Conservation (phyloP, 2,797 vertebrate genomes). For the Crenichthys baileyi region DNA sequence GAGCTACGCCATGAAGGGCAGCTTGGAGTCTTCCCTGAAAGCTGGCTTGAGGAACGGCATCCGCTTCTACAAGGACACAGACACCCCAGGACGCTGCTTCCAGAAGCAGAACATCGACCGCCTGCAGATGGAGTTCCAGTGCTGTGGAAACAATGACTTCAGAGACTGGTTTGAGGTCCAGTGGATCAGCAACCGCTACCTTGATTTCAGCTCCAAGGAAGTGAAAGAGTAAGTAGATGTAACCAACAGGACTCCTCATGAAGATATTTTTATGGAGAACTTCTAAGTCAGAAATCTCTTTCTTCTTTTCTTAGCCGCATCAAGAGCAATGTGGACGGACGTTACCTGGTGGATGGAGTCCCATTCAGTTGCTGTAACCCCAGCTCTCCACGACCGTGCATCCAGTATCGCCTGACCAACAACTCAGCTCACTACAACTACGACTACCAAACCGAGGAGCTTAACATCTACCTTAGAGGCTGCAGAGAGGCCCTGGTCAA, state of each 20-base stretch:
- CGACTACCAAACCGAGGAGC: conserved; percentile 83
- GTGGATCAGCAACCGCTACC: conserved; percentile 91
- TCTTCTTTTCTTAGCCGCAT: conserved; percentile 72
- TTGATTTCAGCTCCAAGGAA: conserved; percentile 88
- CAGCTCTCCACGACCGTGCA: conserved; percentile 84
- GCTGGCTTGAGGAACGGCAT: conserved; percentile 83
- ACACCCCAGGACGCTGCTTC: conserved; percentile 88
- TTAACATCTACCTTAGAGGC: conserved; percentile 83
- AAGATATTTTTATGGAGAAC: neutral
- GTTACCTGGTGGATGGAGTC: conserved; percentile 84
- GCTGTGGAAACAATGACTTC: conserved; percentile 87
- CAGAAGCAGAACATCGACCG: conserved; percentile 88
- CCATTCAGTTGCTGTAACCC: conserved; percentile 89
- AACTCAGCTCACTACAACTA: conserved; percentile 87
- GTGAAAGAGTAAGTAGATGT: conserved; percentile 83
- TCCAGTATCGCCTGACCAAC: conserved; percentile 85
- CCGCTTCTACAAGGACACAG: conserved; percentile 91
- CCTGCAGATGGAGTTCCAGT: conserved; percentile 87
- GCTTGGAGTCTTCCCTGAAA: conserved; percentile 83
- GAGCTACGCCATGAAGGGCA: conserved; percentile 84
- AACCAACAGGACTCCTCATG: neutral
- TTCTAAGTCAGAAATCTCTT: neutral
- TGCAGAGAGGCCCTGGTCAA: conserved; percentile 83
- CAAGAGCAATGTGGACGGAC: conserved; percentile 87
- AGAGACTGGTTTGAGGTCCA: conserved; percentile 91